Evolutionary conservation across 2,888 invertebrate genomes (phyloP), one percentile per base, ranked within the genome.

Genomic region (Mamestra brassicae): DNA sequence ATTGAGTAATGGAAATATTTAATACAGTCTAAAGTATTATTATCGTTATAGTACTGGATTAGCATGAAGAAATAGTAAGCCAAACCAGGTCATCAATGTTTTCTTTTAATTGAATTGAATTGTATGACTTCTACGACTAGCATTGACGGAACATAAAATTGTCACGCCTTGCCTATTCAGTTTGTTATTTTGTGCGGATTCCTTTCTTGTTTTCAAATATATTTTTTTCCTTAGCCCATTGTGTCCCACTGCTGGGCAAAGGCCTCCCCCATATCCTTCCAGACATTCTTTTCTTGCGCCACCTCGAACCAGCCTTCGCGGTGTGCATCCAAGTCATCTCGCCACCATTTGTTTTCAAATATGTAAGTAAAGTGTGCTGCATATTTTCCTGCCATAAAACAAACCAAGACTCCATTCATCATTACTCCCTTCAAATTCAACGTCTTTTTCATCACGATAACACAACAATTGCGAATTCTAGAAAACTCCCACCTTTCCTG

Each of bases 401-500:
- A 79, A 69, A 65, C 68, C 47, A 74, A 76, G 81, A 68, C 50
- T 62, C n/a, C 57, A 74, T 85, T 78, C 67, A 42, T 83, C 71
- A 82, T 67, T 66, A 69, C 68, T 17, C 45, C 61, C 52, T 63
- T 58, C 71, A 78, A 72, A 72, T 55, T 81, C 58, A 38, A 62
- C 26, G 62, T 62, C 73, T 50, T 55, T 71, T 60, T 61, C 58
- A 79, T 55, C n/a, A 36, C 10, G 81, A 82, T 82, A 82, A 82
- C 74, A 57, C 50, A 75, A 82, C 84, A 81, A 84, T 81, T 81
- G 75, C 71, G 70, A 75, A 82, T 84, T 82, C 85, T 84, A 84
- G 81, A 82, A 84, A 72, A 80, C 47, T 82, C 81, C 57, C 26
- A 81, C 81, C 71, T 84, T 83, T 85, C 76, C 76, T 76, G 82